Evolutionary conservation across 2,113 vertebrate genomes (phyloP), one percentile per base, ranked within the genome.

Genomic region (Sterna hirundo): DNA sequence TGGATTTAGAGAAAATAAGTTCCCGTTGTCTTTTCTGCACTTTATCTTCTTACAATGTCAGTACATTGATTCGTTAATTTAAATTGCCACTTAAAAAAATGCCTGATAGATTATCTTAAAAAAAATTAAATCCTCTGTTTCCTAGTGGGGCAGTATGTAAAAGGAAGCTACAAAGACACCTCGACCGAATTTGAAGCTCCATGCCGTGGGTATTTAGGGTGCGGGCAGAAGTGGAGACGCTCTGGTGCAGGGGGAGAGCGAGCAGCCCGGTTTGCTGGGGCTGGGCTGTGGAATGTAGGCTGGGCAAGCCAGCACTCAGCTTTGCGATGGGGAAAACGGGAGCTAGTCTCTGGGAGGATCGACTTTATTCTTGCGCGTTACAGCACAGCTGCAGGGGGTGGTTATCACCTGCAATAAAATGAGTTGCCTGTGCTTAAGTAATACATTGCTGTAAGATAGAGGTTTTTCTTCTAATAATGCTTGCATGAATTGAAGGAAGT

Each of bases 401-500:
- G 65, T 72, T 74, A 15, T 36, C 52, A 15, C n/a, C 23, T 11
- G 15, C 38, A 25, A 11, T 46, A 25, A 10, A 34, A 19, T 5
- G 57, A 54, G 15, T 8, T 32, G n/a, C 36, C 38, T 11, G 10
- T 30, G 11, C 6, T 0, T 3, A 20, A 57, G 2, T 38, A 19
- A 49, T 58, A 36, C 21, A 9, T 46, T 52, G 62, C 26, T 57
- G 29, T 10, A 16, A 60, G 55, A 74, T 1, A 23, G 40, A 65
- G 20, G 11, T 16, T 72, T 52, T 93, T 64, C 30, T 83, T 32
- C 47, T 61, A 7, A 42, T 10, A 29, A 32, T 36, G 25, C 6
- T 44, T 66, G 61, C 36, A 30, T 61, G 27, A 69, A 25, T 29
- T 42, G 23, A 44, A 72, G 49, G 49, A 91, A 80, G 2, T 18